Evolutionary conservation across 37 sponge, comb jelly and placozoan genomes (phyloP).

Genomic region (Bolinopsis microptera): DNA sequence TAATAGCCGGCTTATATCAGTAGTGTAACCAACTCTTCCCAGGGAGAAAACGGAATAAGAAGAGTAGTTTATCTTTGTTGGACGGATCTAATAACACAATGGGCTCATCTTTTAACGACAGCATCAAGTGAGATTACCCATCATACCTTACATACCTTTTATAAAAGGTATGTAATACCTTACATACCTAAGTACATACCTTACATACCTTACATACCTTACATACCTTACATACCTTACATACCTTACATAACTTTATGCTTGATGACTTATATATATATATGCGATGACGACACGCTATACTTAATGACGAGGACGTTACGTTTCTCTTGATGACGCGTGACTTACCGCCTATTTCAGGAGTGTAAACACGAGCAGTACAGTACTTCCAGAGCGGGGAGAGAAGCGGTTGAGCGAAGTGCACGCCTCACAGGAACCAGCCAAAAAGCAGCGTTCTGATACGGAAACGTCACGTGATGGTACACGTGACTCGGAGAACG

Average conservation of each 20-base stretch:
- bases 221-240: too few species aligned
- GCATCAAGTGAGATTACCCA: background rate
- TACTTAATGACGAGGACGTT: background rate
- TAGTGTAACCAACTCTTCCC: too few species aligned
- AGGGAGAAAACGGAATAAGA: constrained; percentile 1
- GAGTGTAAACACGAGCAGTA: background rate
- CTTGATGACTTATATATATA: too few species aligned
- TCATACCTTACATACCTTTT: background rate
- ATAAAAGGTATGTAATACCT: too few species aligned
- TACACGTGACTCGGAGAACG: background rate
- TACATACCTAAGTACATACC: too few species aligned
- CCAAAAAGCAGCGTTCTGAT: constrained; percentile 26
- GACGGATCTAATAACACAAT: constrained; percentile 24
- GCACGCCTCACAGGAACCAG: background rate
- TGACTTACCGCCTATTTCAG: too few species aligned
- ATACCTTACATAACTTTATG: too few species aligned
- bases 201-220: too few species aligned
- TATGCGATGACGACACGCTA: background rate
- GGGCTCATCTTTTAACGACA: constrained; percentile 37
- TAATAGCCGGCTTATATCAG: too few species aligned
- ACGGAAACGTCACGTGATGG: background rate
- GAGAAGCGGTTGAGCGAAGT: constrained; percentile 12
- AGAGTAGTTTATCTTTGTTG: background rate
- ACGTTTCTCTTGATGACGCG: background rate
- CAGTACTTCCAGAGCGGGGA: background rate